Base-by-base conservation (phyloP, 2,113 vertebrate species). In the Glaucidium brasilianum region DNA sequence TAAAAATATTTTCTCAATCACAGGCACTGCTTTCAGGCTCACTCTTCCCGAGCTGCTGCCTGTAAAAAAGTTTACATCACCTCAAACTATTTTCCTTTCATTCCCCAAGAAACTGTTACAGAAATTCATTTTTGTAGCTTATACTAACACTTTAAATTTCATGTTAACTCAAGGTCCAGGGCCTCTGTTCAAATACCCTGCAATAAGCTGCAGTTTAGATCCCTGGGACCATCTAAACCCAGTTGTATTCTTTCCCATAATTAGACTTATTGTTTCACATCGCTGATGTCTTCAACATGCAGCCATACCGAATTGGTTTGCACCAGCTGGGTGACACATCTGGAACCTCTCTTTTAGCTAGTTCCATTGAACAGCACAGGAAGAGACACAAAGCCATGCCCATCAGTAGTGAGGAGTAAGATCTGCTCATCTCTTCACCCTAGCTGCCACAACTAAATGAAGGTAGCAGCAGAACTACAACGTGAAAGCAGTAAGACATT, bases 81-180 rank as follows among this genome's bases (percentile, higher is more conserved):
- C 8, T 8, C 39, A 64, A 21, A 37, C 8, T 27, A 29, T n/a
- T 19, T 41, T 53, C 35, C 64, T 52, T 91, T 62, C 21, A 39
- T 55, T 62, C 11, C 18, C 1, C 13, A 17, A 5, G 34, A 17
- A 12, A 23, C 0, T 12, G 5, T 35, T 56, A 69, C 0, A 2
- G 29, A 78, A 95, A 78, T 66, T 62, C 6, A n/a, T 34, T 78
- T 87, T 59, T 58, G 21, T 56, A 87, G 29, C 29, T 91, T 64
- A 34, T 15, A 62, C 12, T 63, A 26, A 43, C 45, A 59, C 11
- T 59, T 74, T 9, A 84, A 58, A 56, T 59, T 67, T 52, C 79
- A 47, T 2, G 1, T 29, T 72, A 81, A 68, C 34, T 52, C 8
- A 8, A 91, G 27, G 56, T 41, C 68, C 30, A 62, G 69, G 15